Conservation (phyloP, 2,113 vertebrate species). For the Triplophysa tibetana region DNA sequence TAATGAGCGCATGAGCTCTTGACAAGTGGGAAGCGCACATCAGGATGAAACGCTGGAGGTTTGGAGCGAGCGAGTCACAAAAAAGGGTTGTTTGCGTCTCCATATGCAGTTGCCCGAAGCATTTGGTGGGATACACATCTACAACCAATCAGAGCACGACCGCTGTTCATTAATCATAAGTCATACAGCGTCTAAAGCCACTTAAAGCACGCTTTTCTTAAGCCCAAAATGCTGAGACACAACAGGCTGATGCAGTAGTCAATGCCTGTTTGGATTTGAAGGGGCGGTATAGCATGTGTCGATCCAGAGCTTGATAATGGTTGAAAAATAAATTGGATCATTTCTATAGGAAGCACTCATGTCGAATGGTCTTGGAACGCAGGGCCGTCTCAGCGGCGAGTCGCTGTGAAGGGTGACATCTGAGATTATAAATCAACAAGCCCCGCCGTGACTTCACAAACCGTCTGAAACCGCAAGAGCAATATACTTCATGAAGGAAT, state of each 20-base stretch:
- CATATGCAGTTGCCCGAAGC: constrained; percentile 6
- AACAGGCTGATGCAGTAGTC: background rate
- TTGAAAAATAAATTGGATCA: background rate
- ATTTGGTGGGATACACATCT: background rate
- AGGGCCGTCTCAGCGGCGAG: constrained; percentile 53
- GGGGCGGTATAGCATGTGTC: background rate
- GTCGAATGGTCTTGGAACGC: constrained; percentile 32
- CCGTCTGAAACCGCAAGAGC: constrained; percentile 69
- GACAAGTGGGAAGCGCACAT: constrained; percentile 63
- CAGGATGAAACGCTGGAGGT: constrained; percentile 59
- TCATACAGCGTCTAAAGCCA: background rate
- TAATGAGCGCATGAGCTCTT: constrained; percentile 65
- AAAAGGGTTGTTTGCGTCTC: constrained; percentile 36
- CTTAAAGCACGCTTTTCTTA: background rate
- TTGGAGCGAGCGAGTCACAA: constrained; percentile 36
- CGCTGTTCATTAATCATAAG: constrained; percentile 10
- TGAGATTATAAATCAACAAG: constrained; percentile 66
- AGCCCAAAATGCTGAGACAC: constrained; percentile 1
- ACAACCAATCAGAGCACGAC: constrained; percentile 8
- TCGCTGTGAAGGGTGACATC: constrained; percentile 60
- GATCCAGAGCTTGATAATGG: background rate
- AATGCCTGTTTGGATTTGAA: background rate
- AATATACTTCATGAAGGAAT: constrained; percentile 70
- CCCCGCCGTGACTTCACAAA: constrained; percentile 62
- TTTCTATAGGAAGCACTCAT: constrained; percentile 38